phyloP scores from a whole-genome alignment of 2,888 invertebrate species.

The Automeris io region DNA sequence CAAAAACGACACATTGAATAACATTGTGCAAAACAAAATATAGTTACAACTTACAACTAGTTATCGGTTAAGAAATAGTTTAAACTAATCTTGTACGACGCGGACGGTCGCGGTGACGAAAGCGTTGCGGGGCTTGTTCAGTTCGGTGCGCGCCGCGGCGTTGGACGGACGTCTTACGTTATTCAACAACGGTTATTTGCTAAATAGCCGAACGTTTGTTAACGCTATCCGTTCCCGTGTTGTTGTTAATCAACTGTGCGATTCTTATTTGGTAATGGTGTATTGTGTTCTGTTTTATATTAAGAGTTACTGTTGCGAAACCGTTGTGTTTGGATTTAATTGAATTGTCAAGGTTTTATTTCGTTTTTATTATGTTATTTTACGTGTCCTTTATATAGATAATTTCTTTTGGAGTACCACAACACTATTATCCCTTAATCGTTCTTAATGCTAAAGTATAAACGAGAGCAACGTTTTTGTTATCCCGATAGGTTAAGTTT shows the following conservation, averaged over 20 bases:
- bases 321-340: constrained; percentile 14
- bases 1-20: constrained; percentile 20
- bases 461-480: no score
- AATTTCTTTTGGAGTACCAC: no score
- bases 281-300: constrained; percentile 7
- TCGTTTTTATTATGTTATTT: not conserved
- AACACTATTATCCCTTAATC: no score
- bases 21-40: constrained; percentile 29
- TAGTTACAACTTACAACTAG: constrained; percentile 33
- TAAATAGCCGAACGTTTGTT: constrained; percentile 55
- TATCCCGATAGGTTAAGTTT: no score
- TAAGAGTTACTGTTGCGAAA: constrained; percentile 14
- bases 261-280: not conserved
- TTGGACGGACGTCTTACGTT: constrained; percentile 35
- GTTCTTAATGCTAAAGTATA: no score
- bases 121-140: constrained; percentile 27
- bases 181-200: constrained; percentile 44
- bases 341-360: constrained; percentile 5
- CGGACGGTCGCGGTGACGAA: constrained; percentile 22
- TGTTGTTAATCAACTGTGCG: constrained; percentile 8
- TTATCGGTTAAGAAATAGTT: constrained; percentile 51
- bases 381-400: no score
- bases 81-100: no score
- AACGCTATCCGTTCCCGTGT: constrained; percentile 35
- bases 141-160: constrained; percentile 38